Base-by-base conservation (phyloP, 2,888 invertebrate genomes). In the Melipona beecheii region DNA sequence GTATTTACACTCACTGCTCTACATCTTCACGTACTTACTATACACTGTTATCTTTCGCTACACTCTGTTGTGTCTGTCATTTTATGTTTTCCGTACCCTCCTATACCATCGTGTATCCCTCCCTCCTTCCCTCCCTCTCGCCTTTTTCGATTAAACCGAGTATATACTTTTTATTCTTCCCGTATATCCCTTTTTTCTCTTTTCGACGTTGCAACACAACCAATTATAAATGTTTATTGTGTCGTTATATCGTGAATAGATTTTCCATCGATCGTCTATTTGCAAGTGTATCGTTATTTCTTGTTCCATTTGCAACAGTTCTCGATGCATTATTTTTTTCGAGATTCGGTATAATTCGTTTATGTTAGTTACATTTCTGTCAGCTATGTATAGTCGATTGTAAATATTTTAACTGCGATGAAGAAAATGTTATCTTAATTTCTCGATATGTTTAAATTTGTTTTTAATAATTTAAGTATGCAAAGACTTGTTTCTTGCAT, bases 1-100 rank as follows among this genome's bases (percentile, higher is more conserved):
- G 97, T 97, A 95, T 81, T 83, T 88, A 71, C 78, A 66, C 78
- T 69, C 56, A 50, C 31, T 58, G 24, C 66, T 71, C 60, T 68
- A 72, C 66, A 69, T 50, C 64, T 50, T 31, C 24, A 50, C 56
- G 64, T 84, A 77, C 79, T 83, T 70, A 58, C 69, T 69, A 54
- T 72, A 75, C 78, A 75, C 73, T 83, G 66, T 79, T 74, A 76
- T 74, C 72, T 80, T 68, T 77, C 66, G 49, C 66, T 84, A 77
- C 66, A 71, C 83, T 81, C 86, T 86, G 77, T 87, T 81, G 50
- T 80, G 78, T 78, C 80, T 85, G 85, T 87, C 83, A 85, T 74
- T 84, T 84, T 77, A 65, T 74, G 62, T 80, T 84, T 75, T 64
- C 27, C 43, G 17, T 72, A 62, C 36, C 27, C 56, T 56, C 15